Conservation (phyloP, 2,113 vertebrate genomes). For the Actenoides lindsayi region DNA sequence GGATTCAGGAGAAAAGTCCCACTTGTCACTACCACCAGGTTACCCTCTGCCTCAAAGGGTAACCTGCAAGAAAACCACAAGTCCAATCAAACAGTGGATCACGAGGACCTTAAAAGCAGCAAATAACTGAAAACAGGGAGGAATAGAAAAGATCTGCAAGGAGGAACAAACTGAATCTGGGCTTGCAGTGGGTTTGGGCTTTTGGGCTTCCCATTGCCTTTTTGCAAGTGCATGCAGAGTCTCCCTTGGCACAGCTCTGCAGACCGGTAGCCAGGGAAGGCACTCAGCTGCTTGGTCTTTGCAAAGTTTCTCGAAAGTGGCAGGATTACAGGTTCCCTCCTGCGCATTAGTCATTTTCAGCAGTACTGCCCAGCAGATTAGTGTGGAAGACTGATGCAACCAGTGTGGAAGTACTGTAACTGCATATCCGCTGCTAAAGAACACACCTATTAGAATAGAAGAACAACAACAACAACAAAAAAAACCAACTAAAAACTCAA, state of each 20-base stretch:
- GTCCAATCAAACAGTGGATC: rapidly evolving
- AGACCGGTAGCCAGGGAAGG: rapidly evolving
- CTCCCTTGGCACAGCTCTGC: background rate
- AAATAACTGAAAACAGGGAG: background rate
- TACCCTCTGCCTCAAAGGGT: background rate
- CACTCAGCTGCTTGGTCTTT: background rate
- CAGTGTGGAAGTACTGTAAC: background rate
- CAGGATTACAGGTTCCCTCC: background rate
- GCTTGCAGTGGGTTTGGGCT: background rate
- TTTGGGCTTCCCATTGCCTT: background rate
- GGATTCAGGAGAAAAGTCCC: background rate
- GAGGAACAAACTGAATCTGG: background rate
- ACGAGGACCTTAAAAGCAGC: background rate
- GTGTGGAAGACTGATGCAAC: background rate
- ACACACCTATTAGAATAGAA: background rate
- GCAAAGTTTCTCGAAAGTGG: background rate
- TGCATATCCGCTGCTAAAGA: background rate
- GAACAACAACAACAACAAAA: background rate
- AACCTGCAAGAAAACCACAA: background rate
- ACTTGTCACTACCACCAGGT: background rate
- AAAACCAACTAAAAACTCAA: background rate
- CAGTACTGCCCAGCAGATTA: background rate
- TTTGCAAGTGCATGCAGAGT: background rate
- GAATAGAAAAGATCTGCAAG: background rate
- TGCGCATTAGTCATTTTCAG: background rate